Evolutionary conservation across 2,113 vertebrate genomes (phyloP).

Genomic region (Xiphophorus maculatus): DNA sequence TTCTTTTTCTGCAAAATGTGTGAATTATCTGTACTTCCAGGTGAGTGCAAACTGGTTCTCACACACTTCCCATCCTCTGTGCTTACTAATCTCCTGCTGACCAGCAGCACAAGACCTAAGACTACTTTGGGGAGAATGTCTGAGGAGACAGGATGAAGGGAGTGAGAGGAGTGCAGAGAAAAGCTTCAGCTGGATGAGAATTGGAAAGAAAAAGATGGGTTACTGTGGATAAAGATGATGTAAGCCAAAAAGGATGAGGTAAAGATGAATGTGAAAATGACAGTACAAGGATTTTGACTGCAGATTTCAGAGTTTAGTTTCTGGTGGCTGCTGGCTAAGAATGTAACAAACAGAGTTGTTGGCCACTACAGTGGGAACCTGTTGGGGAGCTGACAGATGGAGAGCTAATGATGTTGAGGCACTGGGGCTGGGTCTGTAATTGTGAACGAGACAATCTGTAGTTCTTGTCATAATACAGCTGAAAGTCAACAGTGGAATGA

Average conservation of each 20-base stretch:
- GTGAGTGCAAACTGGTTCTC: conserved; percentile 55
- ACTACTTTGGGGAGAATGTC: conserved; percentile 44
- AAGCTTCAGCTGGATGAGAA: conserved; percentile 30
- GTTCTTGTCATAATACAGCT: conserved; percentile 74
- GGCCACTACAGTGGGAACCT: conserved; percentile 71
- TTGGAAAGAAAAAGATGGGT: background rate
- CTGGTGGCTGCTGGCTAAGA: conserved; percentile 48
- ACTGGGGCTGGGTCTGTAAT: conserved; percentile 65
- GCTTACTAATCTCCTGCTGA: conserved; percentile 63
- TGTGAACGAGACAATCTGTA: conserved; percentile 69
- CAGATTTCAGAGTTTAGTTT: background rate
- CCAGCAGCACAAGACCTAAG: conserved; percentile 47
- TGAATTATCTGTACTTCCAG: conserved; percentile 12
- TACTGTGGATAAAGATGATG: background rate
- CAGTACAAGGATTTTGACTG: background rate
- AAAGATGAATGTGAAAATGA: background rate
- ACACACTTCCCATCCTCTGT: conserved; percentile 59
- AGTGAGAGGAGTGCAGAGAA: conserved; percentile 26
- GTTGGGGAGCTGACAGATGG: conserved; percentile 76
- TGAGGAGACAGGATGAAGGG: conserved; percentile 5
- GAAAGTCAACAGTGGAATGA: conserved; percentile 71
- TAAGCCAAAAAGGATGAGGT: conserved; percentile 1
- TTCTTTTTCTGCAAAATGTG: conserved; percentile 10
- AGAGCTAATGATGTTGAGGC: conserved; percentile 75
- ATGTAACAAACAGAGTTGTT: conserved; percentile 65